Conservation (phyloP, 2,113 vertebrate species). For the Uria aalge region DNA sequence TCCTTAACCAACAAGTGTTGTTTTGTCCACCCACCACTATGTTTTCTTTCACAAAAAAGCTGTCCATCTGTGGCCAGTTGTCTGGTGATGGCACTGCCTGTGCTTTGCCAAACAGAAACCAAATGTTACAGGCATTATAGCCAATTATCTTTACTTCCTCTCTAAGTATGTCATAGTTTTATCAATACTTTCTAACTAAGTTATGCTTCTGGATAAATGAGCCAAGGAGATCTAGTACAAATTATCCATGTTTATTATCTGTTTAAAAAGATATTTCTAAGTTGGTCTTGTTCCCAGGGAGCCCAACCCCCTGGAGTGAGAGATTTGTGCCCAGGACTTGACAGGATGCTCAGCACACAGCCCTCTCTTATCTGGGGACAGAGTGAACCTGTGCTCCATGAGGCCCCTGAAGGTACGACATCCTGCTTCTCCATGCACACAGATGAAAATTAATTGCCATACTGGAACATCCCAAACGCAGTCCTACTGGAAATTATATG, state of each 20-base stretch:
- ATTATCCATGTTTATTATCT: background rate
- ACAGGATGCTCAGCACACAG: background rate
- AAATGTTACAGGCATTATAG: background rate
- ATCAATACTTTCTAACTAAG: background rate
- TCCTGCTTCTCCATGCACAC: background rate
- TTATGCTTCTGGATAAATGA: background rate
- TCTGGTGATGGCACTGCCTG: background rate
- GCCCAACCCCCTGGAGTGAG: fast-evolving
- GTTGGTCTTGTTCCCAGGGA: background rate
- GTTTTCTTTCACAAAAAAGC: background rate
- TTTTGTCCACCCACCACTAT: background rate
- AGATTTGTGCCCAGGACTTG: background rate
- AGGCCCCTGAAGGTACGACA: fast-evolving
- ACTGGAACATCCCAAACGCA: background rate
- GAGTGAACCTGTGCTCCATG: background rate
- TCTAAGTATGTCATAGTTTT: background rate
- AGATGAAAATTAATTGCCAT: background rate
- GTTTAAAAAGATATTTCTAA: background rate
- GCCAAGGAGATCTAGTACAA: background rate
- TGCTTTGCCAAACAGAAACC: background rate
- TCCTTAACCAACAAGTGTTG: background rate
- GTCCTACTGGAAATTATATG: background rate
- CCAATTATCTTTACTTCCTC: background rate
- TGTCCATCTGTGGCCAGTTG: background rate
- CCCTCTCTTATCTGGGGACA: background rate